Evolutionary conservation across 2,888 invertebrate species (phyloP).

Genomic region (Mythimna lalbum): DNA sequence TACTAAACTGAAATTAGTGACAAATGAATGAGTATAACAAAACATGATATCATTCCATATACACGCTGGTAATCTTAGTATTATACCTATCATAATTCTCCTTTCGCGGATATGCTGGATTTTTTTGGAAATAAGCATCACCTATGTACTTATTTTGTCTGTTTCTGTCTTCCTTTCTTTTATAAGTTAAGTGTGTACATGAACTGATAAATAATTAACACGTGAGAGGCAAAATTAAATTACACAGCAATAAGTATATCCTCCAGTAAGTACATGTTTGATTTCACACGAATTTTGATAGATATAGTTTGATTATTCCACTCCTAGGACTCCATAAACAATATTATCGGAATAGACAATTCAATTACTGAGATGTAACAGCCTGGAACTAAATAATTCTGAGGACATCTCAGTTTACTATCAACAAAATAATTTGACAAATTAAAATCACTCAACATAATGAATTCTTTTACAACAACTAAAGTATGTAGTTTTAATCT

Average conservation of each 20-base stretch:
- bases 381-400: no score
- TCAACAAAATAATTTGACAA: background rate
- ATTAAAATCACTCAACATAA: constrained; percentile 13
- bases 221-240: background rate
- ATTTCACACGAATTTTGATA: constrained; percentile 2
- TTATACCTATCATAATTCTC: background rate
- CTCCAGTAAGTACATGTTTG: background rate
- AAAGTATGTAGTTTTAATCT: constrained; percentile 37
- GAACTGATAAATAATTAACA: background rate
- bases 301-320: background rate
- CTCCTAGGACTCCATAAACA: background rate
- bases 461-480: constrained; percentile 22
- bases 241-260: background rate
- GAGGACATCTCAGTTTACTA: background rate
- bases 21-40: background rate
- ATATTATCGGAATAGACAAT: background rate
- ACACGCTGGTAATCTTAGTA: background rate
- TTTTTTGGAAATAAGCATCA: no score
- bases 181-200: no score
- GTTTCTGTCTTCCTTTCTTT: no score
- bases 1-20: background rate
- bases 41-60: background rate
- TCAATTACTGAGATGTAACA: no score
- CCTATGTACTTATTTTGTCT: no score
- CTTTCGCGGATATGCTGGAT: no score